Conservation (phyloP, 2,888 invertebrate genomes). For the Pseudococcus jackbeardsleyi region DNA sequence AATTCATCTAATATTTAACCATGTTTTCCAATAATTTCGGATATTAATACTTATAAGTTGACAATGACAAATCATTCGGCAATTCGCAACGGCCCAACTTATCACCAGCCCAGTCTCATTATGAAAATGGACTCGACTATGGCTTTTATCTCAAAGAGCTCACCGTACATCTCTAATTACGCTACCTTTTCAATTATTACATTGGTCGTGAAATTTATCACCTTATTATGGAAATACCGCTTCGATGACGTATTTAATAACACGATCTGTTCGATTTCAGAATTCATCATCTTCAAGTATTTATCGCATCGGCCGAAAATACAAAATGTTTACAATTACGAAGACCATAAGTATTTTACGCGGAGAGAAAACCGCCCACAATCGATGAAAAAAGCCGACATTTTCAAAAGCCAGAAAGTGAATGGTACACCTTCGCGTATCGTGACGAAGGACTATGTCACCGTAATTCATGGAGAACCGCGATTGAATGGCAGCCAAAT, state of each 20-base stretch:
- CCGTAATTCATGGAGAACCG: not conserved
- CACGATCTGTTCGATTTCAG: not conserved
- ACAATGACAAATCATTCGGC: slow-evolving; percentile 35
- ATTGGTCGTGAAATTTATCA: slow-evolving; percentile 1
- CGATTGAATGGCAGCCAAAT: slow-evolving; percentile 30
- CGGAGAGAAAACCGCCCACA: not conserved
- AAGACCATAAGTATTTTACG: not conserved
- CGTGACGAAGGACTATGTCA: slow-evolving; percentile 17
- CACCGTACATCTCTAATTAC: not conserved
- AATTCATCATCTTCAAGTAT: not conserved
- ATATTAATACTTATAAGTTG: slow-evolving; percentile 41
- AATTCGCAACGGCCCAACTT: not conserved
- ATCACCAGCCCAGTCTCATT: not conserved
- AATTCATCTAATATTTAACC: not conserved
- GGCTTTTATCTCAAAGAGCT: not conserved
- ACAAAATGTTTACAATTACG: slow-evolving; percentile 3
- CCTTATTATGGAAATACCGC: not conserved
- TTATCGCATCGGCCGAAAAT: not conserved
- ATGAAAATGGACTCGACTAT: slow-evolving; percentile 14
- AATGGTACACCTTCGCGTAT: not conserved
- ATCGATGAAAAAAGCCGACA: not conserved
- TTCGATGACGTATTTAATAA: not conserved
- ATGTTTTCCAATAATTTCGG: not conserved
- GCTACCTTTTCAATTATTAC: slow-evolving; percentile 1
- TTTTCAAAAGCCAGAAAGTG: not conserved